phyloP scores from a whole-genome alignment of 2,113 vertebrate species.

The Notiomystis cincta region DNA sequence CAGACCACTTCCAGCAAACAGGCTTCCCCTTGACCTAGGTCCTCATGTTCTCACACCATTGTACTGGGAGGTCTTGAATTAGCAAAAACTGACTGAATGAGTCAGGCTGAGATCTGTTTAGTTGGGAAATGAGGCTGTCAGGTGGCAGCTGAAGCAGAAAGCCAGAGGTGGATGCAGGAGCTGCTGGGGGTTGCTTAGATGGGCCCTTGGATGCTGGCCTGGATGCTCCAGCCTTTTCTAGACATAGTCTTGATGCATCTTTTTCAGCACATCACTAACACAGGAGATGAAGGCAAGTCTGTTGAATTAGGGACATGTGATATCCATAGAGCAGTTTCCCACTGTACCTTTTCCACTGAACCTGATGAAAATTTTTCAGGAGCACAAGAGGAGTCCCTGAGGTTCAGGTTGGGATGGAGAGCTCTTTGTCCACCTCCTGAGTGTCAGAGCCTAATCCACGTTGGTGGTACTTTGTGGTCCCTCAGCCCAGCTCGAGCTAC shows the following conservation, averaged over 20 bases:
- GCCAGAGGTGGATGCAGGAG: background rate
- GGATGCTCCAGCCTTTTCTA: background rate
- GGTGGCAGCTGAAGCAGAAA: background rate
- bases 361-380: background rate
- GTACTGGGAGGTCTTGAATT: background rate
- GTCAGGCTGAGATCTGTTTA: background rate
- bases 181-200: background rate
- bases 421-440: background rate
- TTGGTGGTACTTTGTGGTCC: background rate
- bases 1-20: background rate
- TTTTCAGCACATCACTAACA: background rate
- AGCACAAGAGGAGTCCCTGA: background rate
- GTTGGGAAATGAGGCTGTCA: background rate
- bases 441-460: background rate
- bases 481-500: rapidly evolving
- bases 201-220: background rate
- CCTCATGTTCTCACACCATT: background rate
- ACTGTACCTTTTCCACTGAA: background rate
- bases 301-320: background rate
- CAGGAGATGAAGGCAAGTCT: background rate
- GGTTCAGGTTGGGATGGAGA: background rate
- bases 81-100: background rate
- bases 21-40: background rate
- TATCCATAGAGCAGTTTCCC: background rate
- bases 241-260: background rate